Evolutionary conservation across 1,140 invertebrate species (phyloP), one percentile per base, ranked within the genome.

Genomic region (Lerema accius): DNA sequence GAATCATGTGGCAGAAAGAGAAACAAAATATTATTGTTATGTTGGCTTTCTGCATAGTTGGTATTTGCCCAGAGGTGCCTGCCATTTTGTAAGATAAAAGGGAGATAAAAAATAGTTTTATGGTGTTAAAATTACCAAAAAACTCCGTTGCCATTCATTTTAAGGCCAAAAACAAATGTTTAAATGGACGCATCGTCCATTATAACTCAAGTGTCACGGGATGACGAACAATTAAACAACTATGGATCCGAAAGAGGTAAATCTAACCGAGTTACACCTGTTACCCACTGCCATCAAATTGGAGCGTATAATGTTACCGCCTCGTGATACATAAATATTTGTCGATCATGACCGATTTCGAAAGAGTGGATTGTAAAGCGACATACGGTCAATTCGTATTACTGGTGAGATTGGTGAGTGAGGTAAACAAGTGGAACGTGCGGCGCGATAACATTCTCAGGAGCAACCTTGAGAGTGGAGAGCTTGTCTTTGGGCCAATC

Each of bases 141-240:
- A 86, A 83, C 81, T 77, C 73, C 73, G 77, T 90, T 86, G 85
- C 90, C 86, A 85, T 86, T 90, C 85, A 75, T 85, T 79, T 82
- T 84, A 86, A 77, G 90, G 80, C 86, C 73, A 82, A 85, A 84
- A 91, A 86, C 87, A 90, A 90, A 91, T 91, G 90, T 90, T 89
- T 91, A 91, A 91, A 98, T 98, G 97, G 97, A 98, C 96, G 96
- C 96, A 95, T 96, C 97, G 95, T 98, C 97, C 95, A 98, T 98
- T 94, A 98, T 98, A 92, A 97, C 97, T 92, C 97, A 98, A 95
- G 97, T 97, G 93, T 96, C 95, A 93, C 95, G 96, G 93, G 97
- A 98, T 95, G 97, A 98, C 94, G 97, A 98, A 93, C 95, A 96
- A 93, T 94, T 97, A 92, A 97, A 96, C 93, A 97, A 94, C 93